Conservation (phyloP, 2,797 vertebrate species). For the Notamacropus eugenii region DNA sequence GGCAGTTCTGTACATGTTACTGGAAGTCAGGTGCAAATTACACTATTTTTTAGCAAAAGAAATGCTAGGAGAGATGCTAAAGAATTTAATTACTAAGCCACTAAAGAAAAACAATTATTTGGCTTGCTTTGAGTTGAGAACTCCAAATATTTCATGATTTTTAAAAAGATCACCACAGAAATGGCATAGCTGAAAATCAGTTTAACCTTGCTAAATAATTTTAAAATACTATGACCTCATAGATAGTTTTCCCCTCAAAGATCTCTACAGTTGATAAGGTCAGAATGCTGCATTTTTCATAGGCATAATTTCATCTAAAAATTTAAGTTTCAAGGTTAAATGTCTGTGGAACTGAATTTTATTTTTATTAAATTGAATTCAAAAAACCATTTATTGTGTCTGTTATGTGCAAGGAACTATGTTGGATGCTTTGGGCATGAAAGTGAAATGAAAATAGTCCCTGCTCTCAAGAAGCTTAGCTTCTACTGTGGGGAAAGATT, state of each 20-base stretch:
- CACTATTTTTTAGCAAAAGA: constrained; percentile 20
- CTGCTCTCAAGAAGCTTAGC: not conserved
- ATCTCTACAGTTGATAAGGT: not conserved
- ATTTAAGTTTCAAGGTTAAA: not conserved
- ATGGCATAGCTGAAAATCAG: not conserved
- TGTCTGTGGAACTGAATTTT: not conserved
- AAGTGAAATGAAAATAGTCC: not conserved
- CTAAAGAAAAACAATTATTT: constrained; percentile 34
- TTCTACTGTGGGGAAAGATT: not conserved
- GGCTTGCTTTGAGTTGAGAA: not conserved
- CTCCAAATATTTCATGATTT: constrained; percentile 6
- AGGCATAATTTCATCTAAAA: not conserved
- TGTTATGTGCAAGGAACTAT: not conserved
- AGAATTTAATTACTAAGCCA: constrained; percentile 13
- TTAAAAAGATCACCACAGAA: constrained; percentile 51
- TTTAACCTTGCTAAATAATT: constrained; percentile 33
- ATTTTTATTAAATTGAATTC: not conserved
- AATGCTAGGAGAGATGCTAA: constrained; percentile 11
- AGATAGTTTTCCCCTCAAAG: not conserved
- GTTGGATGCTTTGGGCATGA: not conserved
- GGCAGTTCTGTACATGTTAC: not conserved
- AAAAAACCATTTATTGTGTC: not conserved
- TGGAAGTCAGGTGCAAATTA: constrained; percentile 52
- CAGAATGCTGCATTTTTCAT: constrained; percentile 32
- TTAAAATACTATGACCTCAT: not conserved